A percentile compares a stretch with the other conserved stretches of the same genome.
These are phyloP conservation scores for Luperina nickerlii DNA, from an alignment of 2,888 invertebrate genomes.

Conservation along the genomic window DNA sequence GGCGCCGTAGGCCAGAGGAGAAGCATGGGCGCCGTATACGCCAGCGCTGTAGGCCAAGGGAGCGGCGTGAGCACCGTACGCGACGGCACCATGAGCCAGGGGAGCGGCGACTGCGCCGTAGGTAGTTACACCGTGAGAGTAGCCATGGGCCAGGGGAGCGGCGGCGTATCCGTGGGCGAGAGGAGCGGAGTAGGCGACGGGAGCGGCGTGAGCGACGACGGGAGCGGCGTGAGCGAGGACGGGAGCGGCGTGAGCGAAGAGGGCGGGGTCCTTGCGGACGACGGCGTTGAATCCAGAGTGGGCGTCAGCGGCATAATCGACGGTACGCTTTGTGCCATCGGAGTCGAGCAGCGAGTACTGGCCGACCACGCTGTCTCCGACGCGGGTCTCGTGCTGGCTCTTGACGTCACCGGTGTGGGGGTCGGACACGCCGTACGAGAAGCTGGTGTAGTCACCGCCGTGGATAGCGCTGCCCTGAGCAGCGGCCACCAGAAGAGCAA, in stretches of 20 bases:
- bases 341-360: constrained; percentile 89
- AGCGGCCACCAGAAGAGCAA: constrained; percentile 86
- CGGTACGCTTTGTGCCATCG: constrained; percentile 91
- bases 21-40: constrained; percentile 57
- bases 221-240: constrained; percentile 76
- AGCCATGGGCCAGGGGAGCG: constrained; percentile 70
- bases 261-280: constrained; percentile 87
- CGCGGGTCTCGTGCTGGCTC: constrained; percentile 91
- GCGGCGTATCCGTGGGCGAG: constrained; percentile 66
- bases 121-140: constrained; percentile 69
- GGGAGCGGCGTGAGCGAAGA: constrained; percentile 73
- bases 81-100: constrained; percentile 60
- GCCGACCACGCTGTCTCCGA: constrained; percentile 91
- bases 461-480: constrained; percentile 84
- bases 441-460: constrained; percentile 84
- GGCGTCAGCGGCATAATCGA: constrained; percentile 90
- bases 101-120: constrained; percentile 70
- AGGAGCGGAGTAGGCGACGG: constrained; percentile 67
- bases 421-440: constrained; percentile 87
- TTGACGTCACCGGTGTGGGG: constrained; percentile 88
- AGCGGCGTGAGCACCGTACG: constrained; percentile 73
- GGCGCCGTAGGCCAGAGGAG: constrained; percentile 47
- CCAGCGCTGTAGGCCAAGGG: constrained; percentile 73
- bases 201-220: constrained; percentile 74
- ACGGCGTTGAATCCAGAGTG: constrained; percentile 90